A percentile compares a stretch with the other conserved stretches of the same genome.
Conservation (phyloP, 1,140 invertebrate species). For the Drosophila repleta region DNA sequence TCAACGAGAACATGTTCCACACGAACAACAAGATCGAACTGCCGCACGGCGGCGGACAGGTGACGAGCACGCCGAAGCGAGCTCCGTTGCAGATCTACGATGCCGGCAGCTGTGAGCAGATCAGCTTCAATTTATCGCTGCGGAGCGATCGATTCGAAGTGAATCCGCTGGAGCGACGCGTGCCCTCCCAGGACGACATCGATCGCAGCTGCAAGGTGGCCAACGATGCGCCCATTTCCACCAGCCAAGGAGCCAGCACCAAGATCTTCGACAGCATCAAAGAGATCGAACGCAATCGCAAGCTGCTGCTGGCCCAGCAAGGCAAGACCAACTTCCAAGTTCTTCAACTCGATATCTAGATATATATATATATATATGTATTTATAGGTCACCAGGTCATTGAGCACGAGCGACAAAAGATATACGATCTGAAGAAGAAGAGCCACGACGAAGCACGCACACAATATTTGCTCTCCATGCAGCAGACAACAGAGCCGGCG, state of each 20-base stretch:
- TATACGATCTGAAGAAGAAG: slow-evolving; percentile 92
- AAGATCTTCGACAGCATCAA: slow-evolving; percentile 94
- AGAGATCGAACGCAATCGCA: slow-evolving; percentile 94
- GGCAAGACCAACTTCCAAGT: slow-evolving; percentile 85
- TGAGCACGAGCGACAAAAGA: slow-evolving; percentile 93
- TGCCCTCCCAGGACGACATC: slow-evolving; percentile 92
- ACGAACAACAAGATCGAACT: slow-evolving; percentile 78
- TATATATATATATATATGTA: too few species aligned
- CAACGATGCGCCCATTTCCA: slow-evolving; percentile 90
- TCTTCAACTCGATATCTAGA: too few species aligned
- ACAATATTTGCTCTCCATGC: slow-evolving; percentile 75
- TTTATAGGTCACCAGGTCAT: slow-evolving; percentile 92
- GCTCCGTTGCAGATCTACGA: slow-evolving; percentile 67
- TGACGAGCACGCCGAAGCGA: slow-evolving; percentile 74
- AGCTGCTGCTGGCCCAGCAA: slow-evolving; percentile 94
- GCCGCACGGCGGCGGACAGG: slow-evolving; percentile 16
- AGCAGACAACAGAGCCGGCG: slow-evolving; percentile 18
- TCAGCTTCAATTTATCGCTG: slow-evolving; percentile 79
- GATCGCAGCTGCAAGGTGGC: slow-evolving; percentile 94
- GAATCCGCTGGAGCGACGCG: slow-evolving; percentile 84
- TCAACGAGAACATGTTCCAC: slow-evolving; percentile 87
- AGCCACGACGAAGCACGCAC: slow-evolving; percentile 93
- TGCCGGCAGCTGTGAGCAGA: slow-evolving; percentile 61
- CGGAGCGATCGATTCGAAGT: slow-evolving; percentile 85
- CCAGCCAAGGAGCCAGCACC: slow-evolving; percentile 87